phyloP scores from a whole-genome alignment of 2,113 vertebrate genomes.

The Gadus chalcogrammus region DNA sequence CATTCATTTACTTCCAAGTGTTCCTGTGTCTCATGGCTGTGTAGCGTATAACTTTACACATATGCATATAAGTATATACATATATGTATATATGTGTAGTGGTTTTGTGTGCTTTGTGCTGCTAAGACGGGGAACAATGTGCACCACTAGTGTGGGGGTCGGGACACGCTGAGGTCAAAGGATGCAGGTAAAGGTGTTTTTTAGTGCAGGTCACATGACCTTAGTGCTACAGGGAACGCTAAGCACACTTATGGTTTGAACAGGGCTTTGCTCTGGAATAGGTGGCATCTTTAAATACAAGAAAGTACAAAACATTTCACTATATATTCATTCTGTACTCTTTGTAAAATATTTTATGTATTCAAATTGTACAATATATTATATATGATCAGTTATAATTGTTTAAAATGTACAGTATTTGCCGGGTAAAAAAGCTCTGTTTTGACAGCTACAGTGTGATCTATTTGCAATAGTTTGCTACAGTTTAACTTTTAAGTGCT shows the following conservation, averaged over 20 bases:
- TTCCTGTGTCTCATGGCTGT: constrained; percentile 1
- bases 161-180: constrained; percentile 41
- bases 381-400: constrained; percentile 33
- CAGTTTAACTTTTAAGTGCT: constrained; percentile 27
- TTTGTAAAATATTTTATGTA: constrained; percentile 52
- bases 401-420: constrained; percentile 49
- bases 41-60: not conserved
- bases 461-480: constrained; percentile 40
- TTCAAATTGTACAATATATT: constrained; percentile 36
- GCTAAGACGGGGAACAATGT: constrained; percentile 11
- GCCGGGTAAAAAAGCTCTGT: constrained; percentile 45
- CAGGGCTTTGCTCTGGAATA: constrained; percentile 61
- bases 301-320: constrained; percentile 55
- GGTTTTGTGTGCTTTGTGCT: constrained; percentile 38
- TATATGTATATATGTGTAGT: too few relatives aligned
- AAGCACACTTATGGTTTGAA: constrained; percentile 76
- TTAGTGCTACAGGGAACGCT: constrained; percentile 68
- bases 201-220: constrained; percentile 62
- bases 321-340: constrained; percentile 33
- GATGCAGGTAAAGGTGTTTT: constrained; percentile 49
- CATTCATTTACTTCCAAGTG: constrained; percentile 2
- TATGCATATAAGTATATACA: not conserved
- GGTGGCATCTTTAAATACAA: constrained; percentile 49
- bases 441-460: constrained; percentile 43
- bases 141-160: constrained; percentile 2